Conservation (phyloP, 1,140 invertebrate genomes). For the Capitella teleta region DNA sequence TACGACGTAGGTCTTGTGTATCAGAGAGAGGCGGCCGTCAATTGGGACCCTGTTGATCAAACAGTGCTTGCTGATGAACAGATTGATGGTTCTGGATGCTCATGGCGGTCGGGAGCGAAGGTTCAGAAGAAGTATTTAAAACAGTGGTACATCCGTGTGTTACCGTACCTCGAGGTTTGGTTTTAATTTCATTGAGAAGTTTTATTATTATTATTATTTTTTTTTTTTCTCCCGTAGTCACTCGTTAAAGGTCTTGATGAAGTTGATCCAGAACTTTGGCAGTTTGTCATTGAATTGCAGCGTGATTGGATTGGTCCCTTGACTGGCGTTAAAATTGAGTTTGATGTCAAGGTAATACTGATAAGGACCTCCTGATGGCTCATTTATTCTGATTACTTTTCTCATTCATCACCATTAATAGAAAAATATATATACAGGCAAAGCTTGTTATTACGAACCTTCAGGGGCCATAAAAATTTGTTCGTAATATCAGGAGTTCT, state of each 20-base stretch:
- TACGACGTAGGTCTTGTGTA: conserved; percentile 75
- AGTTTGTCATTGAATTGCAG: conserved; percentile 80
- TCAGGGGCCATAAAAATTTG: no score
- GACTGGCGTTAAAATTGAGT: conserved; percentile 64
- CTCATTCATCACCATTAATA: no score
- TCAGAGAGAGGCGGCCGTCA: conserved; percentile 77
- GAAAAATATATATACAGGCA: no score
- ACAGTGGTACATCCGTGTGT: conserved; percentile 94
- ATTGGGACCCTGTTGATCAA: conserved; percentile 97
- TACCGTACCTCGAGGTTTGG: conserved; percentile 71
- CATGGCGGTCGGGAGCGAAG: conserved; percentile 92
- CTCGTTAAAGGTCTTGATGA: conserved; percentile 61
- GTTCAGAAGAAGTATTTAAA: conserved; percentile 79
- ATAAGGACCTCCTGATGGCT: no score
- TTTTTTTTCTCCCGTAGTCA: conserved; percentile 34
- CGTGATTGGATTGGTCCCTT: conserved; percentile 92
- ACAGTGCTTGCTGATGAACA: conserved; percentile 98
- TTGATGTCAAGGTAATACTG: conserved; percentile 47
- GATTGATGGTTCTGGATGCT: conserved; percentile 68
- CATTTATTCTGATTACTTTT: no score
- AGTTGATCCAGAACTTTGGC: conserved; percentile 47
- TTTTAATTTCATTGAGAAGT: no score
- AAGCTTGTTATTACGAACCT: no score
- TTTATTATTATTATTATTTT: no score
- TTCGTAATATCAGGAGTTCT: no score